Evolutionary conservation across 1,140 invertebrate genomes (phyloP).

Genomic region (Drosophila grimshawi): DNA sequence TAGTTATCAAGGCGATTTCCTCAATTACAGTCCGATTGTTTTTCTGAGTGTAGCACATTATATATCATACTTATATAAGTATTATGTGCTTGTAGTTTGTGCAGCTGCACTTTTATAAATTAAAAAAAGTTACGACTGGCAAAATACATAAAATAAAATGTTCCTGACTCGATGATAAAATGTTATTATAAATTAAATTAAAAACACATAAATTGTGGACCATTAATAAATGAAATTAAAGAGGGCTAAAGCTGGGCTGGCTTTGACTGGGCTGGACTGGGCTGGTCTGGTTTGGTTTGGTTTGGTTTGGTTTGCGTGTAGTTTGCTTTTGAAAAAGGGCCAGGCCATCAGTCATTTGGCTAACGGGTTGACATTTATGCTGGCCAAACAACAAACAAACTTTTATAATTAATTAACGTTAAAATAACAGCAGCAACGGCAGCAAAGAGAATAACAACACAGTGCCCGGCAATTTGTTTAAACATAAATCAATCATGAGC

Average conservation of each 20-base stretch:
- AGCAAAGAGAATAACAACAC: background rate
- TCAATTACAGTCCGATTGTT: too few relatives aligned
- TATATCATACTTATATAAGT: constrained; percentile 27
- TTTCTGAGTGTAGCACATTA: background rate
- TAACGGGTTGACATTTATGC: constrained; percentile 62
- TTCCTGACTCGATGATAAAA: constrained; percentile 48
- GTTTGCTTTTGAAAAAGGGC: constrained; percentile 1
- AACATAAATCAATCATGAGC: constrained; percentile 75
- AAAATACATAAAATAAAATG: constrained; percentile 37
- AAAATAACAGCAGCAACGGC: constrained; percentile 34
- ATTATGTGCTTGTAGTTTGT: constrained; percentile 5
- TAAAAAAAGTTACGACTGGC: constrained; percentile 33
- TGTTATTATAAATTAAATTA: constrained; percentile 78
- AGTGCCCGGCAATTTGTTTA: constrained; percentile 53
- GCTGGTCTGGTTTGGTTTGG: too few relatives aligned
- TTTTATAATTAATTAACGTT: constrained; percentile 81
- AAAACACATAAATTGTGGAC: constrained; percentile 64
- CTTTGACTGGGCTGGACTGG: too few relatives aligned
- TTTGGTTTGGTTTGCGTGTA: too few relatives aligned
- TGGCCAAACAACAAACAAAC: constrained; percentile 59
- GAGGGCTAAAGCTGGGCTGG: background rate
- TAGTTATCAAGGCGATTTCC: too few relatives aligned
- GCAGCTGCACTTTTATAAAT: constrained; percentile 67
- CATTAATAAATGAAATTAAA: constrained; percentile 26
- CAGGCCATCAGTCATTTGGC: constrained; percentile 70